Evolutionary conservation across 2,888 invertebrate genomes (phyloP), one percentile per base, ranked within the genome.

Genomic region (Mimachlamys varia): DNA sequence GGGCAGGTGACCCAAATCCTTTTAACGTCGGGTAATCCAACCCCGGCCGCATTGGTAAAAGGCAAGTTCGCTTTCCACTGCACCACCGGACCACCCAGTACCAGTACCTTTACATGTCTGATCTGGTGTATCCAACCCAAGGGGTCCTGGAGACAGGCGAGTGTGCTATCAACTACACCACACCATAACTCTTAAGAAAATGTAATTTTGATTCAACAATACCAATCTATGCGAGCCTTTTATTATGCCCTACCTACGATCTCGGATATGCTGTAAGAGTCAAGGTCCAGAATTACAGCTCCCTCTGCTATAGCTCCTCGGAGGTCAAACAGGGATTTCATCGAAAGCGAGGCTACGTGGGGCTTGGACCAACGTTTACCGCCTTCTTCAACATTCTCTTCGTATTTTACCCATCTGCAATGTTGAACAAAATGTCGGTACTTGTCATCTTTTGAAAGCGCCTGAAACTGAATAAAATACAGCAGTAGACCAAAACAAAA

Each of bases 351-450:
- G 50, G 99, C 99, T 87, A 99, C 99, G 97, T 97, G 97, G 3
- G 97, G 97, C 96, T 99, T 99, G 22, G 99, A 99, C 99, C 99
- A 99, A 91, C 99, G 97, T 96, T 99, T 99, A 92, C 99, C 99
- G n/a, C 99, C 99, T 97, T 99, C 99, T 97, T 99, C 99, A 3
- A 99, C 99, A 96, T 99, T 99, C 94, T 97, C 97, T 93, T 97
- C 97, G 95, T 97, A 97, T 94, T 97, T 97, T 19, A 97, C 96
- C 97, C 97, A 97, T 92, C 97, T 97, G 93, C 13, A 93, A 87
- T 44, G 17, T n/a, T 4, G 27, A 50, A 88, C 50, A 15, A 33
- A 89, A 15, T 50, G 22, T n/a, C n/a, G n/a, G n/a, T 89, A 27
- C 27, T 15, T 33, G 33, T 22, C 7, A n/a, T 22, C 27, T 3